These are phyloP conservation scores for Drosophila lacertosa DNA, from an alignment of 1,140 invertebrate species.

Conservation along the genomic window DNA sequence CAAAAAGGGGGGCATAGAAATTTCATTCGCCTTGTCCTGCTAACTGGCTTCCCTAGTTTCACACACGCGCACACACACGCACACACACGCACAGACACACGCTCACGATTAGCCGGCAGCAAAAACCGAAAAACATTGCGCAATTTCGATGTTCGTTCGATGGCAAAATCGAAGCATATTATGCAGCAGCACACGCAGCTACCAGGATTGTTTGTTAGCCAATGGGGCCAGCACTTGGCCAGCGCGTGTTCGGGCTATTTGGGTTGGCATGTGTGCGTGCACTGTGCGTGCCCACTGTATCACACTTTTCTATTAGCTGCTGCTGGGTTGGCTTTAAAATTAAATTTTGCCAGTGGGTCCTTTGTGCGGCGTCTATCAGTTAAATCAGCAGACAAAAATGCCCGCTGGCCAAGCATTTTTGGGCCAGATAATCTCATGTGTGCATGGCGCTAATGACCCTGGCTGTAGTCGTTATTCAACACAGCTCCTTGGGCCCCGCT, in stretches of 20 bases:
- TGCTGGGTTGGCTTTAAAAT: slow-evolving; percentile 33
- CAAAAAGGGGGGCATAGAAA: no score
- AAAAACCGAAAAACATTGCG: slow-evolving; percentile 54
- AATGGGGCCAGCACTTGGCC: slow-evolving; percentile 9
- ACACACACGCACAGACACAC: slow-evolving; percentile 4
- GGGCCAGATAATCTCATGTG: slow-evolving; percentile 21
- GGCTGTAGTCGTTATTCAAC: slow-evolving; percentile 19
- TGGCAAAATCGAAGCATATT: slow-evolving; percentile 66
- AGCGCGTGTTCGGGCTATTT: slow-evolving; percentile 11
- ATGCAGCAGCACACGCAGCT: slow-evolving; percentile 64
- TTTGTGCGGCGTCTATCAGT: slow-evolving; percentile 4
- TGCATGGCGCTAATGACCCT: slow-evolving; percentile 37
- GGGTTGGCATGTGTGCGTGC: slow-evolving; percentile 6
- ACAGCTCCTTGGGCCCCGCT: slow-evolving; percentile 5
- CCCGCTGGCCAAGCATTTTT: slow-evolving; percentile 17
- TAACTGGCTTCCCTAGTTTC: slow-evolving; percentile 2
- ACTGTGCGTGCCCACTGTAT: background rate
- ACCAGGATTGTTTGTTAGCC: slow-evolving; percentile 50
- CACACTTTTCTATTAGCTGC: background rate
- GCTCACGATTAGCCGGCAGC: slow-evolving; percentile 33
- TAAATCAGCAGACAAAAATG: slow-evolving; percentile 25
- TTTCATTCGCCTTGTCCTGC: slow-evolving; percentile 32
- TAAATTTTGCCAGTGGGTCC: slow-evolving; percentile 3
- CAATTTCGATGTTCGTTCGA: slow-evolving; percentile 64
- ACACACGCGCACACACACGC: background rate